Evolutionary conservation across 30 jellyfish, hydroid and myxozoan species (phyloP), one percentile per base, ranked within the genome.

Genomic region (Haliclystus octoradiatus): DNA sequence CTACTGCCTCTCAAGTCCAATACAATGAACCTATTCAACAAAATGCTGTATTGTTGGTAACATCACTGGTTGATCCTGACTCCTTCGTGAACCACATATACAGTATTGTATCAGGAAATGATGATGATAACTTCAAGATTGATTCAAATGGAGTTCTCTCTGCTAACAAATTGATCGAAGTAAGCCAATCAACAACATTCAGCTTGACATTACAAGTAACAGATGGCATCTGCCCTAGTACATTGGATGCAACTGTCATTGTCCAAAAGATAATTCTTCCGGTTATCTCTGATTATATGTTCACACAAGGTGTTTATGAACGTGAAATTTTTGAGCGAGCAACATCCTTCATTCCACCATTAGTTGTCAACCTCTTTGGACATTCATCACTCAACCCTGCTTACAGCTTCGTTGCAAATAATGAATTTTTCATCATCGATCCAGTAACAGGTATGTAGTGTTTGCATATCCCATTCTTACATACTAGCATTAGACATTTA

Each of bases 41-140:
- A 26, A 88, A 91, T 9, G 50, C 79, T 26, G 47, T 71, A 9
- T 40, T 88, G 29, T 82, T 75, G 7, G 49, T 46, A 74, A 50
- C 81, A 40, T 49, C 29, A 23, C 95, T 95, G 1, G 34, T 81
- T 19, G 97, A 88, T 61, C 30, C 71, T 25, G 97, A 88, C 51
- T 74, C 73, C 49, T n/a, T n/a, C n/a, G 26, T 28, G 15, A 32
- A 70, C 29, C 0, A 62, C 15, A 63, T 70, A 0, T 74, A 28
- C 71, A 34, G 75, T 31, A 72, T 57, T 4, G 40, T 64, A 3
- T 40, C 72, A 27, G 85, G 85, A 26, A 82, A 74, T 52, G 7
- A 28, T 0, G 27, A 67, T 19, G 57, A 40, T 19, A 9, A 5
- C 0, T 74, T 74, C 62, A 13, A 15, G 26, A 74, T 74, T 14